Conservation (phyloP, 2,113 vertebrate species). For the Phalacrocorax brasilianus region DNA sequence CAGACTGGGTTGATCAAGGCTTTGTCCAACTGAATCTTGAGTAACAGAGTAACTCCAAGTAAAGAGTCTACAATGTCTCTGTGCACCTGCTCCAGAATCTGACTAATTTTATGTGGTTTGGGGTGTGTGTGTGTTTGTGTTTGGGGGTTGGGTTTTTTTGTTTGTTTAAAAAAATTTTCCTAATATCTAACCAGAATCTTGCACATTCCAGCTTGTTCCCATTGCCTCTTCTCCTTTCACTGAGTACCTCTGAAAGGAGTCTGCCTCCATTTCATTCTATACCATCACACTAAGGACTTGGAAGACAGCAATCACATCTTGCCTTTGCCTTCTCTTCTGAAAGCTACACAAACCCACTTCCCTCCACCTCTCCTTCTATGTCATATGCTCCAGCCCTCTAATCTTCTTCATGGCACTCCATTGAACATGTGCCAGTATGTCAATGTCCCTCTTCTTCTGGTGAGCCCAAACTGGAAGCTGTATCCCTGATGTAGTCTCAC, state of each 20-base stretch:
- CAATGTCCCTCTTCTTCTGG: too few species aligned
- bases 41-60: neutral
- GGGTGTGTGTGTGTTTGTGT: too few species aligned
- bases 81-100: neutral
- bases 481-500: neutral
- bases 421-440: neutral
- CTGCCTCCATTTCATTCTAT: neutral
- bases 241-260: neutral
- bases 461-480: neutral
- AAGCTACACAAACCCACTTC: neutral
- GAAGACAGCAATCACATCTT: neutral
- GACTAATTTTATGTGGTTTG: too few species aligned
- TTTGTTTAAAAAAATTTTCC: too few species aligned
- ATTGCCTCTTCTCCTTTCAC: neutral
- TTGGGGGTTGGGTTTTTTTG: too few species aligned
- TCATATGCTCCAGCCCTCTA: neutral
- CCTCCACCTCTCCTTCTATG: accelerated
- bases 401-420: neutral
- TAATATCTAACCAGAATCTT: neutral
- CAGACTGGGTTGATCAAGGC: neutral
- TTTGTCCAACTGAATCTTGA: neutral
- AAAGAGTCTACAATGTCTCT: neutral
- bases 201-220: neutral
- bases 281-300: neutral
- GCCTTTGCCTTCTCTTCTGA: neutral